These are phyloP conservation scores for Euura saliciscinereae DNA, from an alignment of 1,140 invertebrate species.

Conservation along the genomic window DNA sequence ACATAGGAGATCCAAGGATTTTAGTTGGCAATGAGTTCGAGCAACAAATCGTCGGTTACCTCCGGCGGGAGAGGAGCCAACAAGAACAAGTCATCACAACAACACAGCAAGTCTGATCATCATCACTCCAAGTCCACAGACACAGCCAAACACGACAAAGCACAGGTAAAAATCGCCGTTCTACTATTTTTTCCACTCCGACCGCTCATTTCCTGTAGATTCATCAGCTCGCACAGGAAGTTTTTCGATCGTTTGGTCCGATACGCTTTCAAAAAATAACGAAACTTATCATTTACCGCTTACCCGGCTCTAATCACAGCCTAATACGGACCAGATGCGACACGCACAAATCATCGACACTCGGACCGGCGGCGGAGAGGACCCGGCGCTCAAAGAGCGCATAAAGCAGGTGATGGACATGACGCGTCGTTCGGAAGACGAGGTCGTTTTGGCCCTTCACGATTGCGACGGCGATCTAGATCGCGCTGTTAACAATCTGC, in stretches of 20 bases:
- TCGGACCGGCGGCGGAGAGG: constrained; percentile 64
- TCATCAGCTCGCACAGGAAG: neutral
- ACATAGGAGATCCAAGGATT: constrained; percentile 46
- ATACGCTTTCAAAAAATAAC: too few relatives aligned
- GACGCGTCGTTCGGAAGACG: constrained; percentile 80
- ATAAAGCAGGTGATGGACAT: constrained; percentile 82
- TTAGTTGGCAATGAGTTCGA: constrained; percentile 57
- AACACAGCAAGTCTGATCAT: constrained; percentile 56
- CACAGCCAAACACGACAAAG: constrained; percentile 55
- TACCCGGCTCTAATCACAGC: constrained; percentile 17
- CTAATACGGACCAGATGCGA: constrained; percentile 58
- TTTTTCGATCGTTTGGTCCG: too few relatives aligned
- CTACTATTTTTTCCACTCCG: neutral
- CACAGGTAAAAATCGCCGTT: constrained; percentile 39
- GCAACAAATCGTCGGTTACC: constrained; percentile 55
- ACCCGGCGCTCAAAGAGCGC: constrained; percentile 72
- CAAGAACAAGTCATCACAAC: constrained; percentile 52
- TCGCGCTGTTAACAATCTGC: constrained; percentile 75
- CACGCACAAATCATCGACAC: constrained; percentile 74
- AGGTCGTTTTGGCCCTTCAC: constrained; percentile 81
- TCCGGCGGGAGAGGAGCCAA: constrained; percentile 50
- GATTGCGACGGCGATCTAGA: constrained; percentile 81
- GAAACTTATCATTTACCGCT: too few relatives aligned
- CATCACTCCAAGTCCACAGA: constrained; percentile 54
- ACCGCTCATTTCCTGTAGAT: neutral